A percentile compares a stretch with the other conserved stretches of the same genome.
Conservation (phyloP, 2,888 invertebrate species). For the Machimus rusticus region DNA sequence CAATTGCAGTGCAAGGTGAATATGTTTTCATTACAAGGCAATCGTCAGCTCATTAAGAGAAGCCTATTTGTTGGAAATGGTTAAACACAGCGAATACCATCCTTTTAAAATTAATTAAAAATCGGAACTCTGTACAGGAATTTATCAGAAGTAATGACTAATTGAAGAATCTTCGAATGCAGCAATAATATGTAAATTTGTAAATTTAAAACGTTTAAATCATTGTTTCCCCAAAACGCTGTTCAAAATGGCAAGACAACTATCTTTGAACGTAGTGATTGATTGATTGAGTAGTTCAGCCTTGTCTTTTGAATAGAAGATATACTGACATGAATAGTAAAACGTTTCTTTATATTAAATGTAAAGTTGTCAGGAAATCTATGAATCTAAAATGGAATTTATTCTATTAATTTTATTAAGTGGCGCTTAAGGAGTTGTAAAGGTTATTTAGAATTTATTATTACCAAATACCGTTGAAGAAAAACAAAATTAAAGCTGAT, state of each 20-base stretch:
- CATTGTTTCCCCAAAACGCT: neutral
- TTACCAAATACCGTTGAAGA: too few species aligned
- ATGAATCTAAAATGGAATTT: too few species aligned
- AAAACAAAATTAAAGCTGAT: too few species aligned
- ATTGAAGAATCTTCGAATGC: neutral
- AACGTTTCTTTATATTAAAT: neutral
- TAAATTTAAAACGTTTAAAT: neutral
- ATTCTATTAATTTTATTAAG: too few species aligned
- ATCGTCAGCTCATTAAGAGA: neutral
- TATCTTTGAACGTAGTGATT: neutral
- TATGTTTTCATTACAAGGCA: neutral
- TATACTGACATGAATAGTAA: neutral
- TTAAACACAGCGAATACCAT: neutral
- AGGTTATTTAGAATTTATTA: too few species aligned
- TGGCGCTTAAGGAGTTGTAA: too few species aligned
- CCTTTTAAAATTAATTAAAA: neutral
- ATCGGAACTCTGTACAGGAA: neutral
- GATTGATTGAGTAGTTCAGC: neutral
- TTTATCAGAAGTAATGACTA: too few species aligned
- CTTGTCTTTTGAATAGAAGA: neutral
- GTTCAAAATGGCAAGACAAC: neutral
- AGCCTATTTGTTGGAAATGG: neutral
- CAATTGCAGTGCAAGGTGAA: neutral
- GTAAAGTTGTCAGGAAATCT: too few species aligned
- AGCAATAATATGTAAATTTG: neutral